Base-by-base conservation (phyloP, 2,113 vertebrate species). In the Lepus timidus region DNA sequence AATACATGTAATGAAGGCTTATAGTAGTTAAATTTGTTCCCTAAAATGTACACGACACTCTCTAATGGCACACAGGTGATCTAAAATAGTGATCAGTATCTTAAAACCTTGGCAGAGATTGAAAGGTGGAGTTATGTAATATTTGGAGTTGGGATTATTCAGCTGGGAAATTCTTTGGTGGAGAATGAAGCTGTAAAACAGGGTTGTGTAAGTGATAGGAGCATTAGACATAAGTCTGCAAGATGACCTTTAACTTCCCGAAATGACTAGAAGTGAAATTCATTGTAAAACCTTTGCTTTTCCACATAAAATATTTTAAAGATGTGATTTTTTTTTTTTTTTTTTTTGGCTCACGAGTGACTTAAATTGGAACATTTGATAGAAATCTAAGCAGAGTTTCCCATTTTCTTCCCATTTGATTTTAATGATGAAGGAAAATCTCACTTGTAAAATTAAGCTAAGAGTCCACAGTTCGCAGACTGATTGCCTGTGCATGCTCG, bases 131-230 rank as follows among this genome's bases (percentile, higher is more conserved):
- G 36, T 76, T 29, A 65, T 11, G 58, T 86, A 76, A n/a, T 82
- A 62, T 71, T 68, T 83, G 27, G 14, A 13, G 1, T 27, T 62
- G 71, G 33, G 11, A 76, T 70, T 82, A 55, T 75, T 90, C 22
- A 61, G 31, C 13, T 68, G 27, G 17, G 55, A 17, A 58, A 31
- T 33, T 80, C 65, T 33, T 91, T 94, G 44, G 14, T 94, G 64
- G 70, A 87, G 82, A 86, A 82, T 31, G 51, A 93, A 80, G 87
- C 12, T 76, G 8, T 62, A 62, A 79, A 65, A 75, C 39, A 81
- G 61, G 23, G 14, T 62, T 76, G 16, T 44, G 1, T 52, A 20
- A 29, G 27, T 52, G 25, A 52, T 61, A 75, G 68, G 62, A 64
- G 22, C 51, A 10, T 55, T 64, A 51, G 39, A 61, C 39, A 10